Evolutionary conservation across 1,140 invertebrate genomes (phyloP), one percentile per base, ranked within the genome.

Genomic region (Babylonia areolata): DNA sequence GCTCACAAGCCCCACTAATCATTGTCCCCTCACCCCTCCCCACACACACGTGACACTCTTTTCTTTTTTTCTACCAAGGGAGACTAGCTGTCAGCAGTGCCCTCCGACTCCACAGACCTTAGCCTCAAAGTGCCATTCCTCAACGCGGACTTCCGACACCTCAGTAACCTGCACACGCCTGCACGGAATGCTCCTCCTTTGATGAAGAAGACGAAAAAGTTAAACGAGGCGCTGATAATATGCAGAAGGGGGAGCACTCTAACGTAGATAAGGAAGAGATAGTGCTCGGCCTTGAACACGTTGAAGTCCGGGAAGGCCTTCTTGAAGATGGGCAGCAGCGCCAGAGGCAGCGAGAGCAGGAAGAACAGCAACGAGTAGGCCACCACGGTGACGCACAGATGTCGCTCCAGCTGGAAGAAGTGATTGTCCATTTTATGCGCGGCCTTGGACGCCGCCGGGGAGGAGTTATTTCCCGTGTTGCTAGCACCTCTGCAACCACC

Each of bases 181-280:
- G 39, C 33, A 20, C 78, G 77, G 40, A 80, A 80, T 0, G 77
- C 78, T 28, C 58, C 78, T 15, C 58, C 78, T 69, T 80, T 85
- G 64, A 58, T 85, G 51, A 79, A 80, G 75, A 79, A 79, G 11
- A 79, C 77, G 54, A 80, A 79, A 31, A 85, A 79, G 58, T 80
- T 85, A n/a, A 80, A 42, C 20, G 75, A 64, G 23, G 58, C 42
- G 23, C 85, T 85, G 51, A 71, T 54, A n/a, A 79, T 80, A 15
- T 85, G 42, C 37, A 71, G 51, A 3, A 71, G 39, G 35, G 54
- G 58, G 17, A 42, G 37, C 23, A 35, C 58, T 23, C 58, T 37
- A 3, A 69, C n/a, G 58, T 85, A 79, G 17, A 69, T 17, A 37
- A 84, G 78, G 51, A 37, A 42, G 12, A 79, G 33, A 33, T 80